phyloP scores from a whole-genome alignment of 2,888 invertebrate genomes.

The Scaptomyza flava region DNA sequence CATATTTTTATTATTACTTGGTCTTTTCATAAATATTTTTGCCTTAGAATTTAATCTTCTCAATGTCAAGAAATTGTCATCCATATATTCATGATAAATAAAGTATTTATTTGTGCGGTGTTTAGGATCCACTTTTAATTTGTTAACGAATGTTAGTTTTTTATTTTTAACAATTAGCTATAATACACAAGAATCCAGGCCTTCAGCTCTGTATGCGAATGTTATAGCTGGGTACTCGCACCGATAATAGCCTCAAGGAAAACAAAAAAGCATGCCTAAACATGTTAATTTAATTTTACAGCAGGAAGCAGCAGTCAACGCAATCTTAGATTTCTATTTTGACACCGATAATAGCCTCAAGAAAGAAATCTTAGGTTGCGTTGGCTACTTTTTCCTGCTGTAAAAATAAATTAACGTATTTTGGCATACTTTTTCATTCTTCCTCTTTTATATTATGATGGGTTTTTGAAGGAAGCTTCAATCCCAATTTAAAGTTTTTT shows the following conservation, averaged over 20 bases:
- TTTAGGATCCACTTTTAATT: background rate
- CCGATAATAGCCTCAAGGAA: conserved; percentile 21
- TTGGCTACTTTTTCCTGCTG: background rate
- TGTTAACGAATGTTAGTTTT: too few species aligned
- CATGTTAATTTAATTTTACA: too few species aligned
- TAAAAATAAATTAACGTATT: conserved; percentile 13
- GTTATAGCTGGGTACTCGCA: conserved; percentile 3
- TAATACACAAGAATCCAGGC: too few species aligned
- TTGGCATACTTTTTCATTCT: background rate
- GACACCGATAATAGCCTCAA: conserved; percentile 21
- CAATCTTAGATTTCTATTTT: too few species aligned
- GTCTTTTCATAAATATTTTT: background rate
- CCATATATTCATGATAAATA: background rate
- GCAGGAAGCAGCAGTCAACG: too few species aligned
- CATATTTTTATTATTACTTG: background rate
- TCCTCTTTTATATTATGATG: conserved; percentile 5
- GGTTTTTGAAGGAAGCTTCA: background rate
- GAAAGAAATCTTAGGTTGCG: conserved; percentile 27
- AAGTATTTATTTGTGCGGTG: conserved; percentile 10
- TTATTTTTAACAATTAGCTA: too few species aligned
- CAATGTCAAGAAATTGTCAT: background rate
- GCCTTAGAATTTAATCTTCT: background rate
- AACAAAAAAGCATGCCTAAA: too few species aligned
- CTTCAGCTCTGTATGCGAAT: background rate
- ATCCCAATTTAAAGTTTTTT: background rate